These are phyloP conservation scores for Telenomus remus DNA, from an alignment of 1,140 invertebrate species.

Conservation along the genomic window DNA sequence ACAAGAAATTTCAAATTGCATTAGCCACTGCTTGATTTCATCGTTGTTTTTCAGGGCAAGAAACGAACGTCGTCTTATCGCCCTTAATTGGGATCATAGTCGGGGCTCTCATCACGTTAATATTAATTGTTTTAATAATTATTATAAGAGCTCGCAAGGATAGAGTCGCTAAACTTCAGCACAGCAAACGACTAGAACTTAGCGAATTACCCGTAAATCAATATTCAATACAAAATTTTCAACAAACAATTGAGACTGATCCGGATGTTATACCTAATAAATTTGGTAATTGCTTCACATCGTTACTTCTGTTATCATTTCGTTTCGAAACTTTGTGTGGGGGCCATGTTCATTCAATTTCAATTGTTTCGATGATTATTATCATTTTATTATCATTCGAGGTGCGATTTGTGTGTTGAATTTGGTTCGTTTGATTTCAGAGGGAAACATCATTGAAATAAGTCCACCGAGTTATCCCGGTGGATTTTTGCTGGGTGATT, in stretches of 20 bases:
- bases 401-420: neutral
- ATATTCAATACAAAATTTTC: constrained; percentile 72
- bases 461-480: constrained; percentile 73
- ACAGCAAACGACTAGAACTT: constrained; percentile 71
- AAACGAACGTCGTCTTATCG: constrained; percentile 76
- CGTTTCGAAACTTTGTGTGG: too few species aligned
- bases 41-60: constrained; percentile 73
- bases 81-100: constrained; percentile 77
- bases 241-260: constrained; percentile 79
- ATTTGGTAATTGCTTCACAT: constrained; percentile 77
- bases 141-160: constrained; percentile 74
- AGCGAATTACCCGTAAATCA: constrained; percentile 73
- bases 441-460: constrained; percentile 70
- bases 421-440: constrained; percentile 38
- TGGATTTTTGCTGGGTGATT: constrained; percentile 68
- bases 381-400: neutral
- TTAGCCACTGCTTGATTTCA: constrained; percentile 4
- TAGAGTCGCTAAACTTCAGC: constrained; percentile 69
- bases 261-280: constrained; percentile 85
- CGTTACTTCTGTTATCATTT: neutral
- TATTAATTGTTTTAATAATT: constrained; percentile 75
- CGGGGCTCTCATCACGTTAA: constrained; percentile 76
- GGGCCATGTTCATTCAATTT: too few species aligned
- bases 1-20: neutral
- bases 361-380: too few species aligned